Evolutionary conservation across 2,888 invertebrate genomes (phyloP), one percentile per base, ranked within the genome.

Genomic region (Athalia rosae): DNA sequence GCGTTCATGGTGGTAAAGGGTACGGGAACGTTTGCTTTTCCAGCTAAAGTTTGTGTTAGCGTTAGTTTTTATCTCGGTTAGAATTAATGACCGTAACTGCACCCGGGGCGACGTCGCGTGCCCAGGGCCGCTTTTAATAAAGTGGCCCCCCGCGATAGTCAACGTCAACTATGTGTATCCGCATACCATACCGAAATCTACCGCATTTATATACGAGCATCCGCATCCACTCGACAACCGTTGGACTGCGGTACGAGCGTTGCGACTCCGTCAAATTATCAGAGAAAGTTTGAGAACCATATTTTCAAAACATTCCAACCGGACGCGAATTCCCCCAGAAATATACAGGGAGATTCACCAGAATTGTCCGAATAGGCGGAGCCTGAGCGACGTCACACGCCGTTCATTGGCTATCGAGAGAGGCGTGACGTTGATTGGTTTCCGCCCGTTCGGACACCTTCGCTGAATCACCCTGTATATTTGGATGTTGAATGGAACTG

Each of bases 61-160:
- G 71, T 58, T 71, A 56, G 71, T 74, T 74, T 74, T 74, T 61
- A 74, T 74, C 74, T 74, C 13, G 13, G 7, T 61, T n/a, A 8
- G 41, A 41, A 74, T 62, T 59, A 61, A 74, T 48, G 61, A 50
- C 74, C 53, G 59, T 62, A 62, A 59, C 58, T 71, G 71, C 58
- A 71, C 59, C 71, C 71, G 58, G 59, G 61, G 74, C 74, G 62
- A 59, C 59, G 74, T 74, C 62, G 74, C 74, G 61, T 74, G 74
- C 61, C 74, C 74, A 74, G 62, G 74, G 74, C 58, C 50, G 66
- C 69, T 76, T 66, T 79, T 81, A 79, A 80, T 84, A 81, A 84
- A 84, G 79, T 80, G 82, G 79, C 77, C 80, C 78, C 79, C 69
- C 66, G 81, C 81, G 80, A 82, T 82, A 80, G 79, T 28, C 28